Conservation (phyloP, 2,113 vertebrate genomes). For the Hipposideros armiger region DNA sequence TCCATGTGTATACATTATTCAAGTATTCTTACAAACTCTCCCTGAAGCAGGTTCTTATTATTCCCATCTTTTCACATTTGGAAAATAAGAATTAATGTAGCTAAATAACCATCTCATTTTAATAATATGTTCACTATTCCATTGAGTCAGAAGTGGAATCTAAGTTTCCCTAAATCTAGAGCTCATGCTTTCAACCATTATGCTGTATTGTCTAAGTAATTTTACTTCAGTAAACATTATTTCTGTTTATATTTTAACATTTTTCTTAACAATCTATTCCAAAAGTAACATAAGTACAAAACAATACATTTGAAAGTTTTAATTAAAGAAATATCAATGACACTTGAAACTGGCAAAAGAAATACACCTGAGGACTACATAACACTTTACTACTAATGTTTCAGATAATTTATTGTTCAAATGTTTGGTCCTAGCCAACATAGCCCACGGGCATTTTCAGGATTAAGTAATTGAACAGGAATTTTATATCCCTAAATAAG, state of each 20-base stretch:
- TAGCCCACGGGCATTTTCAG: background rate
- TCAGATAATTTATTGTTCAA: background rate
- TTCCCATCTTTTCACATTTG: background rate
- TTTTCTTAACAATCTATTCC: background rate
- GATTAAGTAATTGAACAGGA: background rate
- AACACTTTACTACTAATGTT: background rate
- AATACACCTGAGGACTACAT: background rate
- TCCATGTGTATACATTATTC: background rate
- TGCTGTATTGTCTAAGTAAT: background rate
- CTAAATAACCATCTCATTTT: background rate
- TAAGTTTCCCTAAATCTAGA: background rate
- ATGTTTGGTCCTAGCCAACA: background rate
- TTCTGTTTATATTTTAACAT: background rate
- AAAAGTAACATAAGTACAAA: background rate
- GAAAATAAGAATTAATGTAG: background rate
- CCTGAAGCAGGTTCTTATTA: background rate
- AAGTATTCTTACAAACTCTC: background rate
- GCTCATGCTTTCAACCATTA: background rate
- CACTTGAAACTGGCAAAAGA: background rate
- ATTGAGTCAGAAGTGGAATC: background rate
- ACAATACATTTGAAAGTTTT: background rate
- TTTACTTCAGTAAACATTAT: background rate
- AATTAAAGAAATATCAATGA: background rate
- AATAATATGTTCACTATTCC: background rate
- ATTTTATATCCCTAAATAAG: background rate